Evolutionary conservation across 1,140 invertebrate genomes (phyloP).

Genomic region (Branchinecta lindahli): DNA sequence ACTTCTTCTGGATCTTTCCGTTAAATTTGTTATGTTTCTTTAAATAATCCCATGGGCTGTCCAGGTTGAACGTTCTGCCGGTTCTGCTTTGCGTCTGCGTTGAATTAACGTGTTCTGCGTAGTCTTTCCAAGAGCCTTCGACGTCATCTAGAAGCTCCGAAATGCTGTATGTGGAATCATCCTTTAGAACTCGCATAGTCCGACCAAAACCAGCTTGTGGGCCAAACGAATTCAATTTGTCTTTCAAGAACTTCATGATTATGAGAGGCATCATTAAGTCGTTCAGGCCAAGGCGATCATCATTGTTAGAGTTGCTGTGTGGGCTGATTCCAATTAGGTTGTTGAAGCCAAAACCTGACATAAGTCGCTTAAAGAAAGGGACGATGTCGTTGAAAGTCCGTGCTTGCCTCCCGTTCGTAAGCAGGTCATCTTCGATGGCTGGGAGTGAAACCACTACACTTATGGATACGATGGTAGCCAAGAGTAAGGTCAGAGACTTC

Average conservation of each 20-base stretch:
- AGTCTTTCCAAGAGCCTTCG: not conserved
- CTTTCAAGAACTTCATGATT: not conserved
- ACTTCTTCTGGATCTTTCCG: not conserved
- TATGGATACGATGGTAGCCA: not conserved
- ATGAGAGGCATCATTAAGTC: not conserved
- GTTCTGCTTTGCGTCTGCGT: not conserved
- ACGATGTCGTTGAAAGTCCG: not conserved
- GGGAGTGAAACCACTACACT: not conserved
- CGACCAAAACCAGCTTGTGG: not conserved
- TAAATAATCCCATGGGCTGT: not conserved
- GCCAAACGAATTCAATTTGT: not conserved
- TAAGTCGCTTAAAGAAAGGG: not conserved
- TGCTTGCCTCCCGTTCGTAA: not conserved
- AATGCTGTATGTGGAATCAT: not conserved
- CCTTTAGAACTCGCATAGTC: not conserved
- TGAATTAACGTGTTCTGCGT: not conserved
- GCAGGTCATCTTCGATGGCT: not conserved
- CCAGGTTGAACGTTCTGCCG: not conserved
- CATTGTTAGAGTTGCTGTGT: not conserved
- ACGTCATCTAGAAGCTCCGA: not conserved
- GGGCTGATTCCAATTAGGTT: not conserved
- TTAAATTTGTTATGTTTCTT: conserved; percentile 5
- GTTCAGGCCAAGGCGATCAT: not conserved
- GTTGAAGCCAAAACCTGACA: not conserved
- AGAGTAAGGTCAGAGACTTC: not conserved